Evolutionary conservation across 2,797 vertebrate genomes (phyloP).

Genomic region (Ctenopoma multispine): DNA sequence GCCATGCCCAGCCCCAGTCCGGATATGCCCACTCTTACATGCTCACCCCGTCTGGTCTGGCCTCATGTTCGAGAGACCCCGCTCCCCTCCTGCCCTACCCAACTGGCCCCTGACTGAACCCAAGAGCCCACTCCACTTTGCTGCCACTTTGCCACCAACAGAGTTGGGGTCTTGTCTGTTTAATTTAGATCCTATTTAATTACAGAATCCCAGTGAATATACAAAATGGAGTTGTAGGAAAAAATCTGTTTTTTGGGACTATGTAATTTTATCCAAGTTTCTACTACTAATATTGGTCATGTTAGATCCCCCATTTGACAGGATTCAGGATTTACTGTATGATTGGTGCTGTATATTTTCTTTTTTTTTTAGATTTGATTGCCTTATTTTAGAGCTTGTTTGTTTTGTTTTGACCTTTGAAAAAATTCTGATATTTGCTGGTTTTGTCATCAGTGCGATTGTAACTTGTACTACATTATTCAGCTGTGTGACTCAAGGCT

Average conservation of each 20-base stretch:
- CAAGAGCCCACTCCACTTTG: slow-evolving; percentile 62
- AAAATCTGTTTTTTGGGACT: too few species aligned
- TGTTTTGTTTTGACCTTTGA: not conserved
- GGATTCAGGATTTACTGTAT: too few species aligned
- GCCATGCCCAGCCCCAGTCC: slow-evolving; percentile 36
- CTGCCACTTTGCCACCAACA: slow-evolving; percentile 70
- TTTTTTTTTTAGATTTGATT: not conserved
- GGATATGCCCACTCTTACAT: slow-evolving; percentile 57
- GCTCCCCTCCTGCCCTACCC: slow-evolving; percentile 29
- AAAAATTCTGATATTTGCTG: too few species aligned
- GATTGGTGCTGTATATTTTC: not conserved
- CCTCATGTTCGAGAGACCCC: slow-evolving; percentile 42
- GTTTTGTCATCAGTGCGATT: too few species aligned
- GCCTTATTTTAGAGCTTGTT: not conserved
- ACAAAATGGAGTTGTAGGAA: slow-evolving; percentile 26
- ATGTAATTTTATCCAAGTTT: too few species aligned
- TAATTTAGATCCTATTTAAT: slow-evolving; percentile 70
- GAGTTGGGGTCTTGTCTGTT: slow-evolving; percentile 70
- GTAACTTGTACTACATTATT: not conserved
- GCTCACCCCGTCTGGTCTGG: slow-evolving; percentile 53
- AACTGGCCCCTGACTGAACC: slow-evolving; percentile 78
- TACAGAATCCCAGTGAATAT: slow-evolving; percentile 45
- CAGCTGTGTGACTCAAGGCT: not conserved
- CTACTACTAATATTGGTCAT: not conserved
- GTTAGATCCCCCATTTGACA: not conserved